Evolutionary conservation across 2,797 vertebrate genomes (phyloP).

Genomic region (Cygnus olor): DNA sequence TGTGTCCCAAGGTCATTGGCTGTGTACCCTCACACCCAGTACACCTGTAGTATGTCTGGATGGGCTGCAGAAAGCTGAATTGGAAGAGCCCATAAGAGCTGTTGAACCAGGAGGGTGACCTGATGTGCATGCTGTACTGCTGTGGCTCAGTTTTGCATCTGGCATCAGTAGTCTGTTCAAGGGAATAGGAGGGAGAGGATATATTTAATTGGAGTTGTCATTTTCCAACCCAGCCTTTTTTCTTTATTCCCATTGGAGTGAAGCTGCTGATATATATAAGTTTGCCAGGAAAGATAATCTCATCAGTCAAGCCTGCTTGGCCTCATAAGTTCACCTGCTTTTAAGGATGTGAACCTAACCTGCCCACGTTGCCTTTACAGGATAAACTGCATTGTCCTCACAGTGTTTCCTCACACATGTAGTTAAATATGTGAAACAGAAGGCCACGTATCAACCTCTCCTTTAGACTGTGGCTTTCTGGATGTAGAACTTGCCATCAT

Average conservation of each 20-base stretch:
- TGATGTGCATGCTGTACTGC: not conserved
- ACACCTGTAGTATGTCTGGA: not conserved
- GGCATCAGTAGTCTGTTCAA: not conserved
- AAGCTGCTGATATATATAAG: not conserved
- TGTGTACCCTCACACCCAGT: not conserved
- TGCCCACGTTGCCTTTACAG: not conserved
- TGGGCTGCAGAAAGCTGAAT: not conserved
- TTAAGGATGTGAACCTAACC: not conserved
- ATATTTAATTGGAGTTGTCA: not conserved
- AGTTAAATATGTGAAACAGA: not conserved
- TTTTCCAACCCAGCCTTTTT: not conserved
- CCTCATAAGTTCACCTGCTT: not conserved
- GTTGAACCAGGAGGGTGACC: not conserved
- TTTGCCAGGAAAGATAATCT: not conserved
- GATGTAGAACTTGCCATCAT: not conserved
- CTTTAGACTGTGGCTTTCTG: not conserved
- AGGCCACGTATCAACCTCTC: not conserved
- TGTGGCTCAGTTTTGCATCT: not conserved
- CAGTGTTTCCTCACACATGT: not conserved
- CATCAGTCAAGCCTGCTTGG: fast-evolving
- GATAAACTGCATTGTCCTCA: not conserved
- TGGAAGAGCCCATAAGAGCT: not conserved
- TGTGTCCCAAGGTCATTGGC: not conserved
- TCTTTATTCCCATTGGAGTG: not conserved
- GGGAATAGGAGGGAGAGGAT: not conserved